Base-by-base conservation (phyloP, 2,888 invertebrate species). In the Plagodis pulveraria region DNA sequence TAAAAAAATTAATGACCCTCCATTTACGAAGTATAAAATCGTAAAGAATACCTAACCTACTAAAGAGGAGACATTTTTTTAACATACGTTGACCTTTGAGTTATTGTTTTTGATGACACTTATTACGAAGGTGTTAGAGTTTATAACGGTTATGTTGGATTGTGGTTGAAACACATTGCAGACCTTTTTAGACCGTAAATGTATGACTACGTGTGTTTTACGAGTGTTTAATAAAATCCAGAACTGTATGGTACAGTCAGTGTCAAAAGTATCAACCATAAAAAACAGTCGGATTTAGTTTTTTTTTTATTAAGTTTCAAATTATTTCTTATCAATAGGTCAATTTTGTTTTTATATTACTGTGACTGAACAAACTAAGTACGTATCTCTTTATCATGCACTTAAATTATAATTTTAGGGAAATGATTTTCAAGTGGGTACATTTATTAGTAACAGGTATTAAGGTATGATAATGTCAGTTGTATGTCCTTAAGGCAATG, bases 161-260 rank as follows among this genome's bases (percentile, higher is more conserved):
- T 53, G 48, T 33, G 47, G 51, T 47, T 42, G 32, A 47, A 8
- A 33, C 40, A 53, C 5, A 50, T 58, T 53, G 58, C 63, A 65
- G 59, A 50, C 46, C 56, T 43, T 53, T 40, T 52, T 42, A 42
- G 52, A 53, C 54, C 63, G 63, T 66, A 64, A 66, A 68, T 60
- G 65, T 67, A 45, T 70, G 68, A 67, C 67, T 66, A 66, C 65
- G 66, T 65, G 64, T 59, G 63, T 61, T 65, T 73, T 69, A 70
- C 67, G 67, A 60, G 66, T 66, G 67, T 70, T 72, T 67, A 67
- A 69, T 72, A 71, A 68, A 72, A 73, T 63, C 44, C 38, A 48
- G 48, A 51, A 47, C 48, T 60, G 56, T 64, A 5, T 32, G 50
- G 59, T 59, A 59, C 55, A 40, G 55, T 42, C 44, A 12, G 9